Evolutionary conservation across 2,113 vertebrate species (phyloP).

Genomic region (Pyxicephalus adspersus): DNA sequence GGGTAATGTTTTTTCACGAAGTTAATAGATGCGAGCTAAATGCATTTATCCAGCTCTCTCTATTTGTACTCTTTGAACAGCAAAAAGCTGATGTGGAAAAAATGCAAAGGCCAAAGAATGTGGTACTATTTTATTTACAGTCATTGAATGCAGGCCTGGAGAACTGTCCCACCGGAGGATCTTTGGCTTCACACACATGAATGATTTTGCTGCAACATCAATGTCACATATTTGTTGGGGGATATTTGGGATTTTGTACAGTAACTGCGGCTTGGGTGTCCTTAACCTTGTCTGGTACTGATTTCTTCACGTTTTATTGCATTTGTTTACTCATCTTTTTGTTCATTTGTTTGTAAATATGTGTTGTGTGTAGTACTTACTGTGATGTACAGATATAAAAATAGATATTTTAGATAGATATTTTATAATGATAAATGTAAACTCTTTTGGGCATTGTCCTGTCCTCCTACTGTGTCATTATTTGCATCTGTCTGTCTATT

Average conservation of each 20-base stretch:
- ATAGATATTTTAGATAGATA: too few species aligned
- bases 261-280: too few species aligned
- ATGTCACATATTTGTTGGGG: background rate
- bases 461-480: too few species aligned
- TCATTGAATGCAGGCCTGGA: background rate
- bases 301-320: too few species aligned
- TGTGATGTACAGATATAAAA: too few species aligned
- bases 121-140: slow-evolving; percentile 9
- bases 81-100: slow-evolving; percentile 6
- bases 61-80: background rate
- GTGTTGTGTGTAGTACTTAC: too few species aligned
- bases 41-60: slow-evolving; percentile 1
- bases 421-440: too few species aligned
- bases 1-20: background rate
- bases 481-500: too few species aligned
- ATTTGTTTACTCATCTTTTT: too few species aligned
- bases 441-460: too few species aligned
- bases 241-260: background rate
- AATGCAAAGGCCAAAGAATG: background rate
- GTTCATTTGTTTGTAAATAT: too few species aligned
- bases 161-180: slow-evolving; percentile 9
- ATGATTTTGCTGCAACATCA: slow-evolving; percentile 15
- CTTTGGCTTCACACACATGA: slow-evolving; percentile 18
- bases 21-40: background rate
- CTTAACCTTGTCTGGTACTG: too few species aligned